Base-by-base conservation (phyloP, 2,797 vertebrate genomes). In the Simalia tracyae region DNA sequence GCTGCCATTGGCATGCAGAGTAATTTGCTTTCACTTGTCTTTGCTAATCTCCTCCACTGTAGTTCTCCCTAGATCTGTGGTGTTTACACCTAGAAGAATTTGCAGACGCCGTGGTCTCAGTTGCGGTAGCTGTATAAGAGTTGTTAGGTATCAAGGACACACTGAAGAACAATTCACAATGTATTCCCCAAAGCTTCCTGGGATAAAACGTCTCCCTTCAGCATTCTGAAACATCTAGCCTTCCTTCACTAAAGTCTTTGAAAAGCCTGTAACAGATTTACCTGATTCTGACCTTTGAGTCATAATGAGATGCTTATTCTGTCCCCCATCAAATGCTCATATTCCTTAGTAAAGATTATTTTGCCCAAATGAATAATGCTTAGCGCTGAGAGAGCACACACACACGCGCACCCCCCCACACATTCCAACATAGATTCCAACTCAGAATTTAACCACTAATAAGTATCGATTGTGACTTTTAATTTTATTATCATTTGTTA, bases 121-220 rank as follows among this genome's bases (percentile, higher is more conserved):
- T 85, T 61, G 86, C 89, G 7, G 46, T 5, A 54, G 89, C 56
- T 93, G 85, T 93, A 86, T 89, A 94, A 68, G 26, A 89, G 94
- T 90, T 90, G 92, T 87, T 93, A 93, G 76, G 54, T 87, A 92
- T 93, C 84, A 91, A 85, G 64, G 91, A 72, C 66, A 89, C 90
- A 91, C 81, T 92, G 88, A 87, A 94, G 87, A 88, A 94, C 90
- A 24, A 3, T 81, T 81, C 24, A 46, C 72, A 46, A 5, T 0
- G 36, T 10, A 46, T 81, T 46, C 42, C 72, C 36, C 72, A 81
- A 10, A 1, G 19, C 72, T 81, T 46, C 72, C 24, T 10, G 8
- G 72, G 72, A 19, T 61, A 8, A 28, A 61, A 14, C 57, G 24
- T 5, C 22, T 10, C 57, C 10, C 5, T 61, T 76, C 14, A 19